phyloP scores from a whole-genome alignment of 1,140 invertebrate species.

The Bombyx mori region DNA sequence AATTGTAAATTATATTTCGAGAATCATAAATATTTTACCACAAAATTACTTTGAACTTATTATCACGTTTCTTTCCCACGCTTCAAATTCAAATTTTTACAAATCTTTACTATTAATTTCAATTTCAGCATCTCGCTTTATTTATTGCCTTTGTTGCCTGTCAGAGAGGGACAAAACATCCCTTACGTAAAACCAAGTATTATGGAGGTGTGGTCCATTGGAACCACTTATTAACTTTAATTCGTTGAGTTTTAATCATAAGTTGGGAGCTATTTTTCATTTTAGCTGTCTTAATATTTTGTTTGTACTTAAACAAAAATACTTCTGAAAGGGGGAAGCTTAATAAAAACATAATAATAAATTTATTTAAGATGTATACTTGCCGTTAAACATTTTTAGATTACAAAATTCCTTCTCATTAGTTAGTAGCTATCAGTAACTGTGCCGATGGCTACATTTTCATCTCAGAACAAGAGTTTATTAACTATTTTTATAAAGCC shows the following conservation, averaged over 20 bases:
- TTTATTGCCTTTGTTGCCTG: conserved; percentile 3
- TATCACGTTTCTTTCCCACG: conserved; percentile 15
- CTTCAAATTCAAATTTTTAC: conserved; percentile 12
- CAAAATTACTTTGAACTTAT: not conserved
- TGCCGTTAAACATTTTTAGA: no score
- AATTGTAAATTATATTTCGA: no score
- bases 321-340: no score
- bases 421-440: no score
- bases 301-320: conserved; percentile 10
- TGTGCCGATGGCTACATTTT: no score
- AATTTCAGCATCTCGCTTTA: conserved; percentile 21
- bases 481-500: no score
- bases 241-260: conserved; percentile 42
- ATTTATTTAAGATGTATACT: no score
- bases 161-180: conserved; percentile 26
- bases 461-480: no score
- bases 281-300: conserved; percentile 12
- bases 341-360: no score
- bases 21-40: no score
- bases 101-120: conserved; percentile 12
- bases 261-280: conserved; percentile 35
- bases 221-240: conserved; percentile 50
- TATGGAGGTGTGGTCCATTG: conserved; percentile 40
- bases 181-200: conserved; percentile 34
- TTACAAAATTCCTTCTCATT: no score